phyloP scores from a whole-genome alignment of 2,888 invertebrate species.

The Limnephilus rhombicus region DNA sequence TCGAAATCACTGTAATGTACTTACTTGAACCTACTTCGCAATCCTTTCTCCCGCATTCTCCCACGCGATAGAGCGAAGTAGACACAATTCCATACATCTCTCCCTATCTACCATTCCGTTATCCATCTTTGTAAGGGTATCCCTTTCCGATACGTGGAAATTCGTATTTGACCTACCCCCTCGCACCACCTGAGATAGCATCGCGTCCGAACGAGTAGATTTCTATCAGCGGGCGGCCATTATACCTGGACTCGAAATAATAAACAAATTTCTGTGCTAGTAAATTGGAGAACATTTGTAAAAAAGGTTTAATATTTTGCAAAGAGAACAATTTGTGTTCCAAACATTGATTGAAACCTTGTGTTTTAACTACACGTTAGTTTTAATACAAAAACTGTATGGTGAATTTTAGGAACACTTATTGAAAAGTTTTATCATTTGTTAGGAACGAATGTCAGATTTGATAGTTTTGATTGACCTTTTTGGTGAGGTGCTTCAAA shows the following conservation, averaged over 20 bases:
- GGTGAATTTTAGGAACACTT: background rate
- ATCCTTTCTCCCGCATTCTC: background rate
- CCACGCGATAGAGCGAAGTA: background rate
- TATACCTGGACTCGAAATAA: conserved; percentile 28
- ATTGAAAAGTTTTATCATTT: background rate
- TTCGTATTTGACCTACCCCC: background rate
- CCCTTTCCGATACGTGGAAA: background rate
- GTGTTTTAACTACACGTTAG: background rate
- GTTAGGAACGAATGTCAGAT: background rate
- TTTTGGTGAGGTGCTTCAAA: background rate
- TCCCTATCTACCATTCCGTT: conserved; percentile 28
- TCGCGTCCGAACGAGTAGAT: conserved; percentile 38
- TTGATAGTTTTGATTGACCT: background rate
- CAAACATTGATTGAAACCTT: background rate
- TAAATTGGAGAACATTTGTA: background rate
- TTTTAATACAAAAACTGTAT: background rate
- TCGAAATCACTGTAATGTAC: background rate
- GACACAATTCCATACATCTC: background rate
- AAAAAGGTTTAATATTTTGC: background rate
- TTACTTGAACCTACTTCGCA: background rate
- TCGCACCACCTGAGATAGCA: conserved; percentile 36
- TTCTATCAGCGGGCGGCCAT: conserved; percentile 45
- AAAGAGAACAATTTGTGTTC: background rate
- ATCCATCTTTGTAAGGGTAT: conserved; percentile 32
- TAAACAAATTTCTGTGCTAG: background rate